Conservation (phyloP, 2,888 invertebrate species). For the Tipula unca region DNA sequence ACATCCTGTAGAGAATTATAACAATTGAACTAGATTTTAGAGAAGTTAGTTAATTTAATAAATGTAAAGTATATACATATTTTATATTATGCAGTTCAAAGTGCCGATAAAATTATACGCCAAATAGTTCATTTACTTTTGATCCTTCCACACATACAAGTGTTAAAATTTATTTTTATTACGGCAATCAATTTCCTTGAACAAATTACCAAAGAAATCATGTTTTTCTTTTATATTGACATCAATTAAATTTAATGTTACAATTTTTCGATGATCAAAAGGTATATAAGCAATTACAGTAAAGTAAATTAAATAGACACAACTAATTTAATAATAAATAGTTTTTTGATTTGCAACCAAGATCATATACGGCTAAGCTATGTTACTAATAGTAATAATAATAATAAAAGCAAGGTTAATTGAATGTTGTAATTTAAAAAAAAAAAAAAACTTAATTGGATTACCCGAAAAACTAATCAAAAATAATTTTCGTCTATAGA, state of each 20-base stretch:
- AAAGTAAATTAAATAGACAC: neutral
- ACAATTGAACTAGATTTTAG: too few relatives aligned
- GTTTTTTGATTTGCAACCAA: neutral
- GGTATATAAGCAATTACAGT: neutral
- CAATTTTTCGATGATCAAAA: neutral
- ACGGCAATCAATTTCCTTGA: neutral
- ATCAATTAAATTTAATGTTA: neutral
- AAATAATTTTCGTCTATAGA: neutral
- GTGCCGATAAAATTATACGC: too few relatives aligned
- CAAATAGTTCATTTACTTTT: too few relatives aligned
- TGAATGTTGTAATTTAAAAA: neutral
- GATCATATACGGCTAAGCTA: too few relatives aligned
- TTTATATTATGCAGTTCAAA: too few relatives aligned
- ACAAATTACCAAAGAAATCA: neutral
- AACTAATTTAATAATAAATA: constrained; percentile 8
- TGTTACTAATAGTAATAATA: neutral
- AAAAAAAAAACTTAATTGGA: neutral
- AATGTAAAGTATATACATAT: too few relatives aligned
- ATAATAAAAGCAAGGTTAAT: neutral
- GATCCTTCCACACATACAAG: too few relatives aligned
- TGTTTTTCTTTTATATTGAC: neutral
- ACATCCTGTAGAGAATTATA: too few relatives aligned
- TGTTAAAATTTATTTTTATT: neutral
- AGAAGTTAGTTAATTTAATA: too few relatives aligned
- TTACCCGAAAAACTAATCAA: constrained; percentile 8